A percentile compares a stretch with the other conserved stretches of the same genome.
Evolutionary conservation across 2,888 invertebrate species (phyloP).

Genomic region (Melanargia galathea): DNA sequence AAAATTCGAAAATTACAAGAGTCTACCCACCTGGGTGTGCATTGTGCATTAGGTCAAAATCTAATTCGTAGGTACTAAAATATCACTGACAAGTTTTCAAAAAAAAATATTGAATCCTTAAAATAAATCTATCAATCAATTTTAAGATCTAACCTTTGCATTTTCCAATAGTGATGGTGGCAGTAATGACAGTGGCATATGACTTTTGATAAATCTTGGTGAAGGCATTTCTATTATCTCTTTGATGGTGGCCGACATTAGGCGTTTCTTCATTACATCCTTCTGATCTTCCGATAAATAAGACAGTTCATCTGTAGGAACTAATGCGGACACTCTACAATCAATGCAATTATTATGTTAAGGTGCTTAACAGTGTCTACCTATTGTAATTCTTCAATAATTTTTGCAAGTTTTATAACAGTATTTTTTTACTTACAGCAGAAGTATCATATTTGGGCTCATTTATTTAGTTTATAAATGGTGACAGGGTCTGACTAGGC

Average conservation of each 20-base stretch:
- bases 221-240: conserved; percentile 40
- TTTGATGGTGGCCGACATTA: background rate
- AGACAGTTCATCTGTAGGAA: background rate
- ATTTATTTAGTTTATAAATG: too few species aligned
- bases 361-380: too few species aligned
- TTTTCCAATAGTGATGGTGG: conserved; percentile 80
- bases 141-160: conserved; percentile 56
- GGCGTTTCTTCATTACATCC: background rate
- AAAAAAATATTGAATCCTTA: too few species aligned
- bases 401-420: too few species aligned
- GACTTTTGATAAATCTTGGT: conserved; percentile 70
- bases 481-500: too few species aligned
- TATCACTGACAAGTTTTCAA: too few species aligned
- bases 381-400: background rate
- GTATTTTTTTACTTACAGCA: too few species aligned
- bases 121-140: background rate
- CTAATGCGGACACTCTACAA: background rate
- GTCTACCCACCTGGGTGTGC: too few species aligned
- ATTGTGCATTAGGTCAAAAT: too few species aligned
- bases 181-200: conserved; percentile 86
- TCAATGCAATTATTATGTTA: background rate
- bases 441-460: too few species aligned
- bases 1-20: too few species aligned
- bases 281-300: background rate
- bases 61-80: too few species aligned